Evolutionary conservation across 2,888 invertebrate genomes (phyloP).

Genomic region (Drosophila crucigera): DNA sequence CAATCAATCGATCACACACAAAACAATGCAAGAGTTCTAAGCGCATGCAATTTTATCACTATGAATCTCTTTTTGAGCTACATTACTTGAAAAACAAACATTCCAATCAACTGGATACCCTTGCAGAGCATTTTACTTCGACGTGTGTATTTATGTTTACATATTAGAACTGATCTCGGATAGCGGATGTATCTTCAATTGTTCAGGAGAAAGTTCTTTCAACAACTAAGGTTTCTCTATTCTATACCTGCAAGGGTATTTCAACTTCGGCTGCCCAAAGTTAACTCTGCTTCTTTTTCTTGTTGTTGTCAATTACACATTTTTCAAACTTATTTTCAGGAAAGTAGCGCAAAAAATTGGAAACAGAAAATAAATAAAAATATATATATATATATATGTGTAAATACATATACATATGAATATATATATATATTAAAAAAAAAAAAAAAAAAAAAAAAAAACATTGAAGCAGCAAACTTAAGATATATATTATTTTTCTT

Average conservation of each 20-base stretch:
- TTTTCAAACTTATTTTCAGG: not conserved
- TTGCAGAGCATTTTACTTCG: conserved; percentile 9
- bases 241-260: conserved; percentile 17
- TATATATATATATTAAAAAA: not conserved
- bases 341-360: conserved; percentile 9
- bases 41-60: conserved; percentile 38
- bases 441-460: not conserved
- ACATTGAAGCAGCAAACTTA: conserved; percentile 18
- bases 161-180: not conserved
- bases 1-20: conserved; percentile 8
- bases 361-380: conserved; percentile 15
- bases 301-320: not conserved
- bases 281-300: not conserved
- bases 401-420: not conserved
- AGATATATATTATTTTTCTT: conserved; percentile 17
- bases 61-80: conserved; percentile 8
- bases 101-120: conserved; percentile 14
- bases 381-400: not conserved
- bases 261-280: conserved; percentile 20
- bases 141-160: not conserved
- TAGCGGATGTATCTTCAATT: not conserved
- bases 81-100: conserved; percentile 26
- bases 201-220: not conserved
- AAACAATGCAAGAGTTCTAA: conserved; percentile 17
- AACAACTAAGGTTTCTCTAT: not conserved